phyloP scores from a whole-genome alignment of 2,797 vertebrate species.

The Sebastes alutus region DNA sequence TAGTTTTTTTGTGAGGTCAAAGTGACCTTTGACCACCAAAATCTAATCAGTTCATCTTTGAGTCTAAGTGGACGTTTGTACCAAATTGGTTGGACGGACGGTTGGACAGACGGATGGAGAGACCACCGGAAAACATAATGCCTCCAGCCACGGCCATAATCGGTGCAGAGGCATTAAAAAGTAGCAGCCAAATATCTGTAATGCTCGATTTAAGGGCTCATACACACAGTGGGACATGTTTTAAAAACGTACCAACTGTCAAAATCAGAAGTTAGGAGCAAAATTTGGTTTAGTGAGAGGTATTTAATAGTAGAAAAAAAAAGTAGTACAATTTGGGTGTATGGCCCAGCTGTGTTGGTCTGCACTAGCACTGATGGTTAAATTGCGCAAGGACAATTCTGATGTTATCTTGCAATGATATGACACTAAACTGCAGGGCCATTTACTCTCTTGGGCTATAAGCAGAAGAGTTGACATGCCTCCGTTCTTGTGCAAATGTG shows the following conservation, averaged over 20 bases:
- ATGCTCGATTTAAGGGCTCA: neutral
- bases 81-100: too few relatives aligned
- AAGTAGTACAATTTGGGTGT: neutral
- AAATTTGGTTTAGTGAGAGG: neutral
- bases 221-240: neutral
- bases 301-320: neutral
- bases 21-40: neutral
- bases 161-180: neutral
- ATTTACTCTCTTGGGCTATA: neutral
- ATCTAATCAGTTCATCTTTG: too few relatives aligned
- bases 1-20: neutral
- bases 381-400: neutral
- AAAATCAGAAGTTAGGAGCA: neutral
- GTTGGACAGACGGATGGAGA: too few relatives aligned
- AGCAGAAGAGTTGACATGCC: neutral
- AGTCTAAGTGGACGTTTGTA: too few relatives aligned
- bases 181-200: neutral
- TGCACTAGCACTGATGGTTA: neutral
- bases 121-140: too few relatives aligned
- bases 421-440: neutral
- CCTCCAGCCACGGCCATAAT: too few relatives aligned
- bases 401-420: neutral
- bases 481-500: slow-evolving; percentile 19
- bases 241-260: neutral
- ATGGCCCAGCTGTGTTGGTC: neutral